A percentile compares a stretch with the other conserved stretches of the same genome.
These are phyloP conservation scores for Atrichornis clamosus DNA, from an alignment of 2,113 vertebrate species.

Conservation along the genomic window DNA sequence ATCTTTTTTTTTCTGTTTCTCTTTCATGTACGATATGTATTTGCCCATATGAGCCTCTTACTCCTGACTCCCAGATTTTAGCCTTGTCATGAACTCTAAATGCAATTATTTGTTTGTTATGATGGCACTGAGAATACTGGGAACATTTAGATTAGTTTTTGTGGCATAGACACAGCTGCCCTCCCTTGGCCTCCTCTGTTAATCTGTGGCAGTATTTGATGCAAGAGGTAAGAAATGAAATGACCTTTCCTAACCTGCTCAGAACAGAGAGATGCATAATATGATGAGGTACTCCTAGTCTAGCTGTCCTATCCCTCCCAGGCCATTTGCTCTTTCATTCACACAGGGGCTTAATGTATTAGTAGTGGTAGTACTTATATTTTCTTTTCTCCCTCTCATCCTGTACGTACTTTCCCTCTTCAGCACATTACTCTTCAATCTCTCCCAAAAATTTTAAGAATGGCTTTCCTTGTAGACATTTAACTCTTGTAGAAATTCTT, in stretches of 20 bases:
- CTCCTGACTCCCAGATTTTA: not conserved
- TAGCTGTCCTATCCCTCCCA: not conserved
- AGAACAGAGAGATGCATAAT: not conserved
- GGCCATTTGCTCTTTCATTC: not conserved
- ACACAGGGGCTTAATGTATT: not conserved
- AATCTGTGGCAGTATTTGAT: not conserved
- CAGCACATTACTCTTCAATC: not conserved
- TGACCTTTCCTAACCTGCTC: not conserved
- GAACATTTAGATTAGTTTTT: not conserved
- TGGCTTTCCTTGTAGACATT: not conserved
- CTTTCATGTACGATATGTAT: not conserved
- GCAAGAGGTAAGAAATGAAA: not conserved
- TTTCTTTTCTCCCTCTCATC: not conserved
- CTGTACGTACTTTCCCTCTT: not conserved
- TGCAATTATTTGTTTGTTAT: not conserved
- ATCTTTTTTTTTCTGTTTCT: not conserved
- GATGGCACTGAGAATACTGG: not conserved
- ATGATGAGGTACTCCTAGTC: not conserved
- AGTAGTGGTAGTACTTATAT: not conserved
- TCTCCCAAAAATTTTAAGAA: not conserved
- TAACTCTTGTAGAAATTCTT: not conserved
- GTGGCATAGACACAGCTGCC: not conserved
- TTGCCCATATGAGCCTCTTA: not conserved
- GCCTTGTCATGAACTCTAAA: not conserved
- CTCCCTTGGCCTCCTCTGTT: not conserved